These are phyloP conservation scores for Pitangus sulphuratus DNA, from an alignment of 2,797 vertebrate genomes.

Conservation along the genomic window DNA sequence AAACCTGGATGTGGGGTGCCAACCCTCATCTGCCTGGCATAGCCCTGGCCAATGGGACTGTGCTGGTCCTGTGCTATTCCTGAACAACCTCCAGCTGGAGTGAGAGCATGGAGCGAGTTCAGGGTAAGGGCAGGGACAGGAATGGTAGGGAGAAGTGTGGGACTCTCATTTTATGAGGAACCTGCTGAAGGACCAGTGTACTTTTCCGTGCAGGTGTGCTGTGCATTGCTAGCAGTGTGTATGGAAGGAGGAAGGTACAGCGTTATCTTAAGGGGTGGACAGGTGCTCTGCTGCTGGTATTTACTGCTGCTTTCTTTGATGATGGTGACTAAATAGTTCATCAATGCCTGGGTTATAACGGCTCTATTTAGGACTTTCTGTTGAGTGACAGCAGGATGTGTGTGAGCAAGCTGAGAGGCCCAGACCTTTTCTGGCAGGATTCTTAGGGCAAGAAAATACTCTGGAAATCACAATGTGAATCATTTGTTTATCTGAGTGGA, in stretches of 20 bases:
- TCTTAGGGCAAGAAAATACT: constrained; percentile 67
- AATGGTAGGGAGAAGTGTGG: fast-evolving
- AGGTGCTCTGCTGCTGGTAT: neutral
- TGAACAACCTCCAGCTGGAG: neutral
- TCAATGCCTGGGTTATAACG: neutral
- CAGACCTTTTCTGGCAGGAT: constrained; percentile 73
- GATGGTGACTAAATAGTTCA: constrained; percentile 65
- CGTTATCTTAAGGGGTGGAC: neutral
- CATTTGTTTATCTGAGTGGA: constrained; percentile 48
- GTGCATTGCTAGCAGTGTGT: neutral
- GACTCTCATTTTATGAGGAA: neutral
- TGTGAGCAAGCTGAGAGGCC: constrained; percentile 54
- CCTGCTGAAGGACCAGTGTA: neutral
- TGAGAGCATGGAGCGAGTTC: neutral
- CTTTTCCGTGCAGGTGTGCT: neutral
- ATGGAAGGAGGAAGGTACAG: neutral
- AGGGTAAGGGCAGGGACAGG: neutral
- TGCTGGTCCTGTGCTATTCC: neutral
- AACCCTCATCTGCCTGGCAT: neutral
- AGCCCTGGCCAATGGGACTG: neutral
- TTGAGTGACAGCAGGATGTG: constrained; percentile 75
- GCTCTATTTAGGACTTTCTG: constrained; percentile 48
- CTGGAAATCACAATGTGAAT: constrained; percentile 61
- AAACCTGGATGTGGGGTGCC: neutral
- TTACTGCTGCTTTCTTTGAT: constrained; percentile 57